Base-by-base conservation (phyloP, 2,113 vertebrate species). In the Uropsilus gracilis region DNA sequence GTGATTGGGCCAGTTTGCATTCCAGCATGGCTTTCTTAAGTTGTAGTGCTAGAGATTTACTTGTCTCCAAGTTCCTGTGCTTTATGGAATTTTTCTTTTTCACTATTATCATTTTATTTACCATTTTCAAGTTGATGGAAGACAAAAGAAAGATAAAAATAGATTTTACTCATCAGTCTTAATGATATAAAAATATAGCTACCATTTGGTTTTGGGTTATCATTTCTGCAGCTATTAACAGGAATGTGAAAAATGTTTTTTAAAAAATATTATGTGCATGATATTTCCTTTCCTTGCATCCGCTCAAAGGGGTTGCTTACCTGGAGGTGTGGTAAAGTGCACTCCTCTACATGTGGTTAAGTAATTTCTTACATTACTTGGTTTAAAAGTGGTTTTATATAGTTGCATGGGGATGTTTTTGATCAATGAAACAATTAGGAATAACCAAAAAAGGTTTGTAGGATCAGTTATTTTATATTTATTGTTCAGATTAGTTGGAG, bases 391-490 rank as follows among this genome's bases (percentile, higher is more conserved):
- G 16, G 8, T 59, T 88, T 76, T 59, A 53, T 73, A 11, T 59
- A 86, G 61, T 14, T 72, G 11, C 16, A n/a, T 53, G 10, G 53
- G 55, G 32, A 4, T 93, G 11, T 46, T 61, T 80, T 89, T 86
- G 53, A 59, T 84, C 24, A 69, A 1, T 78, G 55, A 63, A 44
- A 26, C 1, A 59, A 42, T 66, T 64, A 77, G n/a, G 44, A 86
- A 91, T 73, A 18, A 72, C 7, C 68, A 68, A 48, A 72, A 75
- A 20, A 46, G 1, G 1, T 57, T 80, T 78, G 14, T 50, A 84
- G 44, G 86, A 37, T 89, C 69, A 50, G 81, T 77, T 87, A 84
- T 18, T 75, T 90, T 76, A 82, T 92, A 48, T 81, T 82, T 66
- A 13, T 34, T 91, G 69, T 66, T 22, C 14, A 55, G 20, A 78